A percentile compares a stretch with the other conserved stretches of the same genome.
Conservation (phyloP, 1,140 invertebrate genomes). For the Elymnias hypermnestra region DNA sequence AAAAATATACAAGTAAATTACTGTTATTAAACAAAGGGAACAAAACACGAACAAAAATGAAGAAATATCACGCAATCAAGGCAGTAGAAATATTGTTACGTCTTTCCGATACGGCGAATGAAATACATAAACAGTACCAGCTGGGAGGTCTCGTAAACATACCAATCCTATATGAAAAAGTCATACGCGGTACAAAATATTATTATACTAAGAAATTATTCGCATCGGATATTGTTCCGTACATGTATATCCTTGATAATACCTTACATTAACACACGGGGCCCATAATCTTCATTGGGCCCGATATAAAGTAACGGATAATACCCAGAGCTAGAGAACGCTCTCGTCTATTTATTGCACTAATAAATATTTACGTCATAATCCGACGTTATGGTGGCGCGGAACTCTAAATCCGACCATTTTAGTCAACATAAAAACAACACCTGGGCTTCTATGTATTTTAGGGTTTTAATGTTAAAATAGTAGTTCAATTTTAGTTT, state of each 20-base stretch:
- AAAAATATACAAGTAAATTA: no score
- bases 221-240: constrained; percentile 23
- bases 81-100: constrained; percentile 6
- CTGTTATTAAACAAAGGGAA: no score
- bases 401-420: constrained; percentile 27
- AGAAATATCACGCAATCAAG: constrained; percentile 7
- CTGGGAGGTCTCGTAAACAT: constrained; percentile 27
- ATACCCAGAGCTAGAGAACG: constrained; percentile 34
- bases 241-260: constrained; percentile 28
- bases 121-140: constrained; percentile 16
- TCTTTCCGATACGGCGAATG: constrained; percentile 9
- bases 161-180: constrained; percentile 23
- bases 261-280: constrained; percentile 32
- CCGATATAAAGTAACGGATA: constrained; percentile 48
- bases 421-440: constrained; percentile 24
- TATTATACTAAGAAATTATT: constrained; percentile 27
- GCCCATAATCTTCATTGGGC: constrained; percentile 34
- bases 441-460: constrained; percentile 22
- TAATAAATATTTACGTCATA: constrained; percentile 67
- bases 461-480: constrained; percentile 5
- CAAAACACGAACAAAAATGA: no score
- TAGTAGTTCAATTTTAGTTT: no score
- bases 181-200: constrained; percentile 15
- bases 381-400: constrained; percentile 50
- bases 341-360: constrained; percentile 49